Conservation (phyloP, 92 coral and sea anemone genomes). For the Ricordea florida region DNA sequence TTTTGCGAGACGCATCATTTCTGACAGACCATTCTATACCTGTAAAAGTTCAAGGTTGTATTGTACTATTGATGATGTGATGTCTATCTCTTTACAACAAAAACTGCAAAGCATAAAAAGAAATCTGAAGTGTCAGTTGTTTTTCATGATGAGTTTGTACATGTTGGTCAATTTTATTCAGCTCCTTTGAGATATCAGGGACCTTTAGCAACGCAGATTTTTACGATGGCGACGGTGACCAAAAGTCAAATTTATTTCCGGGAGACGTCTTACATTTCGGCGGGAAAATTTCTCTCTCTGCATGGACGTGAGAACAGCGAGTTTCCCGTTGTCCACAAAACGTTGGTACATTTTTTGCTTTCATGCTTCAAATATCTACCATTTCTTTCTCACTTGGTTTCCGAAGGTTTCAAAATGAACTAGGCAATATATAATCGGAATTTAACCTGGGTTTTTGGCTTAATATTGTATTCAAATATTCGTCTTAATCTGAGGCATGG, state of each 20-base stretch:
- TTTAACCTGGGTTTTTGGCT: constrained; percentile 11
- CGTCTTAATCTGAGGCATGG: not conserved
- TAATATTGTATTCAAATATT: not conserved
- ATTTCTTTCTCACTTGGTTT: constrained; percentile 23
- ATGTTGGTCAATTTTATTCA: too few species aligned
- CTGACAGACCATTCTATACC: too few species aligned
- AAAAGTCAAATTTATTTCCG: constrained; percentile 10
- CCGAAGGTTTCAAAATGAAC: not conserved
- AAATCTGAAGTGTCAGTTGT: too few species aligned
- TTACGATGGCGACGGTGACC: constrained; percentile 24
- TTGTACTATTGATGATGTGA: too few species aligned
- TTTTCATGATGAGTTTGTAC: too few species aligned
- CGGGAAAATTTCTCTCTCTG: constrained; percentile 14
- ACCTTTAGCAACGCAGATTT: constrained; percentile 19
- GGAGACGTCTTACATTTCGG: constrained; percentile 11
- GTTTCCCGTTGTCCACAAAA: constrained; percentile 35
- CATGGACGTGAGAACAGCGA: constrained; percentile 33
- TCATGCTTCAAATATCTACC: constrained; percentile 13
- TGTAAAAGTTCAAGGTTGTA: too few species aligned
- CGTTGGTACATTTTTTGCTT: constrained; percentile 27
- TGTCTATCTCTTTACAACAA: too few species aligned
- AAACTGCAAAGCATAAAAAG: too few species aligned
- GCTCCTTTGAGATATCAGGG: too few species aligned
- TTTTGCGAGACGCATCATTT: too few species aligned
- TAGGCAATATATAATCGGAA: not conserved